A percentile compares a stretch with the other conserved stretches of the same genome.
These are phyloP conservation scores for Silurus asotus DNA, from an alignment of 2,113 vertebrate genomes.

Conservation along the genomic window DNA sequence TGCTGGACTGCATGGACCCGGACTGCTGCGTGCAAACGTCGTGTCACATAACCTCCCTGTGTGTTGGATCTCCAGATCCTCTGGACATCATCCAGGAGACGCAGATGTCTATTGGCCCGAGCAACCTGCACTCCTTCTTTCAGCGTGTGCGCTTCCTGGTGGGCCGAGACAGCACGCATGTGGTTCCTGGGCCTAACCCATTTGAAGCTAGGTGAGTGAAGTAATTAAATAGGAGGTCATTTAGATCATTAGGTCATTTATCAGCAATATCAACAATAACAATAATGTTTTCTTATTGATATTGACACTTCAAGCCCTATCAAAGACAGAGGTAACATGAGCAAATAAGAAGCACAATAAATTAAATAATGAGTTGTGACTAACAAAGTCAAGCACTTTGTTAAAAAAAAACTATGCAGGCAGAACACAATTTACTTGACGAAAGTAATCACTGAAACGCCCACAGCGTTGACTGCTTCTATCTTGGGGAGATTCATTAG, in stretches of 20 bases:
- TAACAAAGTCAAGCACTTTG: not conserved
- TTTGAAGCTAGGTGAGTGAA: conserved; percentile 89
- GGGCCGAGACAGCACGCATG: conserved; percentile 90
- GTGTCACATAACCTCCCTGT: conserved; percentile 86
- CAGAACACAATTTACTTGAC: not conserved
- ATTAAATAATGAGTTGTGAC: too few relatives aligned
- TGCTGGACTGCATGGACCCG: conserved; percentile 97
- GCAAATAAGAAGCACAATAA: not conserved
- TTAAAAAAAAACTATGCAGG: not conserved
- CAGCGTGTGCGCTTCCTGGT: conserved; percentile 92
- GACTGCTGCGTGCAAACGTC: conserved; percentile 94
- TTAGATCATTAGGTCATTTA: not conserved
- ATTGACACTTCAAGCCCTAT: not conserved
- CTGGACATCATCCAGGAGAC: conserved; percentile 96
- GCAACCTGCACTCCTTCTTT: conserved; percentile 88
- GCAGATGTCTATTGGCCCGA: conserved; percentile 80
- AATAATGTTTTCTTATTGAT: not conserved
- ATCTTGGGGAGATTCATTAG: not conserved
- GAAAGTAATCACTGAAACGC: not conserved
- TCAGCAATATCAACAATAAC: not conserved
- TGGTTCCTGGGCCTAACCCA: conserved; percentile 87
- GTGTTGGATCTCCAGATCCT: conserved; percentile 91
- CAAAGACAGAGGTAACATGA: not conserved
- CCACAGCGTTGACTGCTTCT: not conserved
- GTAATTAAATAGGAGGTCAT: not conserved